phyloP scores from a whole-genome alignment of 2,888 invertebrate species.

The Argyra leucocephala region DNA sequence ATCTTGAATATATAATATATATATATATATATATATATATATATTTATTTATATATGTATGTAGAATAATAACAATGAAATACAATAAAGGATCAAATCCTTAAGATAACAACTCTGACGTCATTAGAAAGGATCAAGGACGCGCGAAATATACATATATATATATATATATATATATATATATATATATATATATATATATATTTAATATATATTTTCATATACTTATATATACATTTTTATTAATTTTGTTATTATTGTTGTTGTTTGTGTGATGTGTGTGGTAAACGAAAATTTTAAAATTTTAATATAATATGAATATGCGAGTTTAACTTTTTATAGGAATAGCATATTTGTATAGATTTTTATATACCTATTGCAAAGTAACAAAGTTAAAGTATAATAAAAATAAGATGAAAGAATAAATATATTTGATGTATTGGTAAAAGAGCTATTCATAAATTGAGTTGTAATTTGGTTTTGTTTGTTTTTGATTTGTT shows the following conservation, averaged over 20 bases:
- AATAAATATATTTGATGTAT: too few species aligned
- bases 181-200: background rate
- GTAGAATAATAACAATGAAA: too few species aligned
- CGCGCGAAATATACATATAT: background rate
- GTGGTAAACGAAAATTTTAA: background rate
- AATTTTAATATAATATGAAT: too few species aligned
- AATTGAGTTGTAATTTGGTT: too few species aligned
- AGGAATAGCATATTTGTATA: too few species aligned
- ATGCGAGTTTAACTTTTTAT: too few species aligned
- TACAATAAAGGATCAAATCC: background rate
- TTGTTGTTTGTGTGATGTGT: background rate
- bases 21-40: background rate
- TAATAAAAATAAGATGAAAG: too few species aligned
- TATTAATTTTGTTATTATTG: background rate
- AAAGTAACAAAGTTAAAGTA: too few species aligned
- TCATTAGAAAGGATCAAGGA: background rate
- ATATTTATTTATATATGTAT: too few species aligned
- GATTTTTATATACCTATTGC: too few species aligned
- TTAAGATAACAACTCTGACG: conserved; percentile 4
- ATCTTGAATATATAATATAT: background rate
- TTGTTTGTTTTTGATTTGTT: too few species aligned
- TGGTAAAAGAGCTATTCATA: too few species aligned
- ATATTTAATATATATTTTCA: background rate
- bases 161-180: background rate
- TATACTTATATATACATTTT: background rate